These are phyloP conservation scores for Zaprionus lachaisei DNA, from an alignment of 1,140 invertebrate genomes.

Conservation along the genomic window DNA sequence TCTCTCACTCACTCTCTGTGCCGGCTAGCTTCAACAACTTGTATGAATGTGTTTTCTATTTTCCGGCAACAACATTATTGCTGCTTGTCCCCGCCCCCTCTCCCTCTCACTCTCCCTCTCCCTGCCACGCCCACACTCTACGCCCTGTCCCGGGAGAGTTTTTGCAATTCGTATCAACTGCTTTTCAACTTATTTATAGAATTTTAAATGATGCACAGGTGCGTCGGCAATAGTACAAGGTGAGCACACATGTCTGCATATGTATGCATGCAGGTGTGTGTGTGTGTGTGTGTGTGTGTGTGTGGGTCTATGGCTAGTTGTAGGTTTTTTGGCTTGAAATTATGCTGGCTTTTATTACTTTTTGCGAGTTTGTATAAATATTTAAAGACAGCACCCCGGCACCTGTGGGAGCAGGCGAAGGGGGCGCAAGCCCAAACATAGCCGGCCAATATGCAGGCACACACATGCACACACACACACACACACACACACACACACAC, in stretches of 20 bases:
- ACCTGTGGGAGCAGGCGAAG: conserved; percentile 55
- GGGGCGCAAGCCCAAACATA: no score
- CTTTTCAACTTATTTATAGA: conserved; percentile 81
- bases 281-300: not conserved
- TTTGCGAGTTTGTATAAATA: conserved; percentile 58
- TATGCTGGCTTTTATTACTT: conserved; percentile 74
- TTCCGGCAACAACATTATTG: conserved; percentile 43
- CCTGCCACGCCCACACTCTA: not conserved
- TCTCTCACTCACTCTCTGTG: conserved; percentile 5
- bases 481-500: conserved; percentile 8
- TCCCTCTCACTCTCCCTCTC: no score
- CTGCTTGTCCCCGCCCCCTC: not conserved
- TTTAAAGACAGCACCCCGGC: conserved; percentile 60
- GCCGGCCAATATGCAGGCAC: conserved; percentile 24
- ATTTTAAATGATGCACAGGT: conserved; percentile 68
- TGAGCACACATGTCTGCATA: not conserved
- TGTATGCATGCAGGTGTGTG: not conserved
- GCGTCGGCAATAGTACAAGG: conserved; percentile 36
- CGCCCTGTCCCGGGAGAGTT: conserved; percentile 2
- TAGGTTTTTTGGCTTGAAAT: conserved; percentile 41
- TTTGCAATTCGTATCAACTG: conserved; percentile 66
- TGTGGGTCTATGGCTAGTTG: conserved; percentile 13
- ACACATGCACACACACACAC: not conserved
- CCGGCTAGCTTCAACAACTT: conserved; percentile 66
- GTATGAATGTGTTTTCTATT: conserved; percentile 77